Evolutionary conservation across 2,888 invertebrate genomes (phyloP).

Genomic region (Cephus runcator): DNA sequence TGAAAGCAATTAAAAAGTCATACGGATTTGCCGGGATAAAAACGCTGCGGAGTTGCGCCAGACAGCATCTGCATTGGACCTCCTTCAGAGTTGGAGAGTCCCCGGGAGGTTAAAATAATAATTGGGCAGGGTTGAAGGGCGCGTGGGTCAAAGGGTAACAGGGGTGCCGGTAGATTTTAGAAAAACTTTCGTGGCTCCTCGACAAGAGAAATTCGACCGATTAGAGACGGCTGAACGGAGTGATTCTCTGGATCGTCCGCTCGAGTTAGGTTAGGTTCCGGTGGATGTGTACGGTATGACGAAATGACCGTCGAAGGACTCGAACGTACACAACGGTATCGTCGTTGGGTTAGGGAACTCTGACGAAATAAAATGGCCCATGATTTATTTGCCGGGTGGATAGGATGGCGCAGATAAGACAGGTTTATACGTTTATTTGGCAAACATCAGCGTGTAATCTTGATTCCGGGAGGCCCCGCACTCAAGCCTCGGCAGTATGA

Average conservation of each 20-base stretch:
- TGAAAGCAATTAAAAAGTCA: neutral
- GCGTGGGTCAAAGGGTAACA: neutral
- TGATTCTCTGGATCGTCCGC: neutral
- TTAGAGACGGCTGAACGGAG: neutral
- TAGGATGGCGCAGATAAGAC: constrained; percentile 23
- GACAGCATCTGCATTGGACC: neutral
- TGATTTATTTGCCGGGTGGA: constrained; percentile 35
- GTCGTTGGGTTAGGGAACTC: neutral
- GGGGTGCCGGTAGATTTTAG: neutral
- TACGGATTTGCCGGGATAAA: neutral
- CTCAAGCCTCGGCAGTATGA: neutral
- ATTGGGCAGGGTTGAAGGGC: neutral
- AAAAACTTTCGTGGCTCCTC: neutral
- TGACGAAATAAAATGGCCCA: constrained; percentile 28
- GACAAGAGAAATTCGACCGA: neutral
- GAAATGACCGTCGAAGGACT: neutral
- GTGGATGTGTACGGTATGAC: neutral
- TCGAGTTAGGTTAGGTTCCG: neutral
- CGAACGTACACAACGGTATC: neutral
- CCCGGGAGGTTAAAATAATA: neutral
- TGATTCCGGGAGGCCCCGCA: constrained; percentile 25
- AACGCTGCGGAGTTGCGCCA: neutral
- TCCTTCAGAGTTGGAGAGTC: neutral
- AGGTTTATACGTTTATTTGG: constrained; percentile 35
- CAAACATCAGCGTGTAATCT: constrained; percentile 40